A percentile compares a stretch with the other conserved stretches of the same genome.
phyloP scores from a whole-genome alignment of 1,140 invertebrate genomes.

The Macrosteles quadrilineatus region DNA sequence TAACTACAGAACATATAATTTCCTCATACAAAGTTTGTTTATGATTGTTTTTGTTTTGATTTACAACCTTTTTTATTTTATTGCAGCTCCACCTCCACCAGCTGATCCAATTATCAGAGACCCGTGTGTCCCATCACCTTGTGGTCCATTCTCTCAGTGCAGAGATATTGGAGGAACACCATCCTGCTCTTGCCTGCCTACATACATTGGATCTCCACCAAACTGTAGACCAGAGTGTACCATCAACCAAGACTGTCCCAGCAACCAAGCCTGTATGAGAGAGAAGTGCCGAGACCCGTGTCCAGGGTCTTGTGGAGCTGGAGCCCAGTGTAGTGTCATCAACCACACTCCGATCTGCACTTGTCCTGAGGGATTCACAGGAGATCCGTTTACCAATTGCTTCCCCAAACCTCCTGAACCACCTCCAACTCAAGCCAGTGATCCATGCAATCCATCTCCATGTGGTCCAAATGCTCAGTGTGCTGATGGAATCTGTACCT shows the following conservation, averaged over 20 bases:
- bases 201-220: slow-evolving; percentile 64
- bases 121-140: slow-evolving; percentile 56
- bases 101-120: slow-evolving; percentile 56
- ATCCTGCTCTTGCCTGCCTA: slow-evolving; percentile 57
- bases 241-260: slow-evolving; percentile 68
- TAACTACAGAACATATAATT: slow-evolving; percentile 45
- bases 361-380: slow-evolving; percentile 56
- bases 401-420: slow-evolving; percentile 49
- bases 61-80: too few relatives aligned
- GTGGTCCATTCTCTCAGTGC: slow-evolving; percentile 59
- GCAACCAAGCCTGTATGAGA: slow-evolving; percentile 67
- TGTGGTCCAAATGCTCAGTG: slow-evolving; percentile 69
- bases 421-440: slow-evolving; percentile 47
- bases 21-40: slow-evolving; percentile 45
- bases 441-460: slow-evolving; percentile 58
- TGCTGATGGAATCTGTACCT: slow-evolving; percentile 65
- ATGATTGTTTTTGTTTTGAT: too few relatives aligned
- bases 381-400: slow-evolving; percentile 61
- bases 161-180: slow-evolving; percentile 54
- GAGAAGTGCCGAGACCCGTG: slow-evolving; percentile 72
- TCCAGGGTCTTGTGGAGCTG: slow-evolving; percentile 65
- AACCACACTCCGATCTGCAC: slow-evolving; percentile 58
- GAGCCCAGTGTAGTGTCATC: slow-evolving; percentile 57
- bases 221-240: slow-evolving; percentile 71
- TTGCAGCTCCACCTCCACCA: slow-evolving; percentile 51